A percentile compares a stretch with the other conserved stretches of the same genome.
Evolutionary conservation across 2,797 vertebrate genomes (phyloP).

Genomic region (Cossypha heuglini): DNA sequence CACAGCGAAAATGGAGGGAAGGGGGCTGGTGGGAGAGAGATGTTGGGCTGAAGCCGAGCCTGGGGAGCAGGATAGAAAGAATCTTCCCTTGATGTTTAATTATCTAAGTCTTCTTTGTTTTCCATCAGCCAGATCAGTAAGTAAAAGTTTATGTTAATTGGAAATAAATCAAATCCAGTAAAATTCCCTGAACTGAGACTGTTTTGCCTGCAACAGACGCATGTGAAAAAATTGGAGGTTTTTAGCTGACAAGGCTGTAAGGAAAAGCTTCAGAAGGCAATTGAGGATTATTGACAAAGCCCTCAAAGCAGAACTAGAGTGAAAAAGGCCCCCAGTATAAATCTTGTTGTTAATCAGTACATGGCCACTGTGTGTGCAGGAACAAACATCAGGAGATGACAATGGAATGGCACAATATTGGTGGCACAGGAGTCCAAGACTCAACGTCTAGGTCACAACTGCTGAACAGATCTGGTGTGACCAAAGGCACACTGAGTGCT

Average conservation of each 20-base stretch:
- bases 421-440: neutral
- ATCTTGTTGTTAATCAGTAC: neutral
- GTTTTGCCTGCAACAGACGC: neutral
- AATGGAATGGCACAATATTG: neutral
- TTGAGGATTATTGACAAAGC: neutral
- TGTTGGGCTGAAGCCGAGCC: neutral
- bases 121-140: neutral
- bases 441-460: neutral
- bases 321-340: neutral
- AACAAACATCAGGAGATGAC: neutral
- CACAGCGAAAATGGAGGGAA: neutral
- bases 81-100: neutral
- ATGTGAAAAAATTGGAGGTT: neutral
- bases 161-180: neutral
- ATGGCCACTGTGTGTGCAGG: neutral
- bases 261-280: neutral
- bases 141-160: slow-evolving; percentile 8
- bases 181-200: slow-evolving; percentile 16
- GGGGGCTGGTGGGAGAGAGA: neutral
- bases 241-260: neutral
- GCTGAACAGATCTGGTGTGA: neutral
- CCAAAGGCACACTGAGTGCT: neutral
- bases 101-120: slow-evolving; percentile 1
- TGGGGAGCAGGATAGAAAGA: neutral
- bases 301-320: neutral